Percentiles rank a stretch among this genome's conserved stretches.
These are phyloP conservation scores for Phenacoccus solenopsis DNA, from an alignment of 1,140 invertebrate species.

Conservation along the genomic window DNA sequence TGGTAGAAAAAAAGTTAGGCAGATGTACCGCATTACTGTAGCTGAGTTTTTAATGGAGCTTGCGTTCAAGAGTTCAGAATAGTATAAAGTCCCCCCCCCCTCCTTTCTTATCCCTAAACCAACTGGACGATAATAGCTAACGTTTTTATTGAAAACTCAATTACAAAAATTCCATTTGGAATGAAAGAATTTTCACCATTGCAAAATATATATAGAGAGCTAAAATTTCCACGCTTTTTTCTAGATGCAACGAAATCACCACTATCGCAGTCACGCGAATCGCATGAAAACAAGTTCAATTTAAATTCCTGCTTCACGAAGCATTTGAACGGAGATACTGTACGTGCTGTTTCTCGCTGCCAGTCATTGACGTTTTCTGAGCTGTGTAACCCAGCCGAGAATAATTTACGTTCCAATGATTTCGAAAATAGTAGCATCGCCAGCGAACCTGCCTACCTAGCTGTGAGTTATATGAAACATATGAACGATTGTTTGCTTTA, in stretches of 20 bases:
- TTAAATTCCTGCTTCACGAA: slow-evolving; percentile 7
- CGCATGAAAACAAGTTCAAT: slow-evolving; percentile 38
- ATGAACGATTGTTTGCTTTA: not conserved
- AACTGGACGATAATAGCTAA: too few species aligned
- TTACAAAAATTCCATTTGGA: too few species aligned
- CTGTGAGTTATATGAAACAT: slow-evolving; percentile 27
- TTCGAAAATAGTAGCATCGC: slow-evolving; percentile 51
- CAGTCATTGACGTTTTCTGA: slow-evolving; percentile 57
- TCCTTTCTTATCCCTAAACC: too few species aligned
- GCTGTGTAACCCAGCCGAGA: slow-evolving; percentile 46
- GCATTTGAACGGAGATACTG: not conserved
- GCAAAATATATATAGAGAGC: too few species aligned
- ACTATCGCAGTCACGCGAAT: slow-evolving; percentile 49
- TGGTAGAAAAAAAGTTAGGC: too few species aligned
- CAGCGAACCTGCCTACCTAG: slow-evolving; percentile 53
- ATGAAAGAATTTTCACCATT: too few species aligned
- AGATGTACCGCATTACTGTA: too few species aligned
- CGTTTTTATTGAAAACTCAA: too few species aligned
- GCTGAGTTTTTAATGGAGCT: too few species aligned
- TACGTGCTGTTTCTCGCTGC: slow-evolving; percentile 32
- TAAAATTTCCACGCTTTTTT: too few species aligned
- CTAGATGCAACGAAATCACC: slow-evolving; percentile 32
- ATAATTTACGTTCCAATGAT: slow-evolving; percentile 27
- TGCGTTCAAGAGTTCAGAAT: too few species aligned
- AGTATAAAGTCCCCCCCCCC: too few species aligned